These are phyloP conservation scores for Procambarus clarkii DNA, from an alignment of 1,140 invertebrate species.

Conservation along the genomic window DNA sequence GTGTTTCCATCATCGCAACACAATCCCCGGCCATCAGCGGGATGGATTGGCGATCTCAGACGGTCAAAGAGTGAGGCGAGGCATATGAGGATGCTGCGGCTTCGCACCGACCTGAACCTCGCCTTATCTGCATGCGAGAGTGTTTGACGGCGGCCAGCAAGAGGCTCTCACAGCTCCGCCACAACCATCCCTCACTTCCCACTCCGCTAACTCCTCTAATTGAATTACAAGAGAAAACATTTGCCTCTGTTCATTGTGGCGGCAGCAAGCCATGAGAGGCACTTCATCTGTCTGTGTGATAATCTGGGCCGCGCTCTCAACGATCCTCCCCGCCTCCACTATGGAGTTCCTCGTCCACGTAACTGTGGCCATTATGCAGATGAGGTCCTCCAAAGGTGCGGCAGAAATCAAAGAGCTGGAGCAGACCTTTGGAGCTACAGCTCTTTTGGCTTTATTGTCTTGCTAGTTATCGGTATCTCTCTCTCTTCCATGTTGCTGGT, in stretches of 20 bases:
- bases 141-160: too few species aligned
- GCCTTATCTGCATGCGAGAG: too few species aligned
- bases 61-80: too few species aligned
- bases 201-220: background rate
- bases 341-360: background rate
- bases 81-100: too few species aligned
- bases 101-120: too few species aligned
- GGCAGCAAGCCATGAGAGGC: background rate
- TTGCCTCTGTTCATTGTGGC: background rate
- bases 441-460: too few species aligned
- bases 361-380: background rate
- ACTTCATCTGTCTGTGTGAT: background rate
- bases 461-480: too few species aligned
- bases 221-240: conserved; percentile 1
- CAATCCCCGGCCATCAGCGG: too few species aligned
- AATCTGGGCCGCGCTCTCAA: background rate
- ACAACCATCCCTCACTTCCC: background rate
- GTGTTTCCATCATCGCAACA: too few species aligned
- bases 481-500: too few species aligned
- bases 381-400: background rate
- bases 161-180: background rate
- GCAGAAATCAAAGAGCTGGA: background rate
- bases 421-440: background rate
- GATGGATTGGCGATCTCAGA: too few species aligned
- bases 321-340: background rate